phyloP scores from a whole-genome alignment of 2,888 invertebrate species.

The Deilephila porcellus region DNA sequence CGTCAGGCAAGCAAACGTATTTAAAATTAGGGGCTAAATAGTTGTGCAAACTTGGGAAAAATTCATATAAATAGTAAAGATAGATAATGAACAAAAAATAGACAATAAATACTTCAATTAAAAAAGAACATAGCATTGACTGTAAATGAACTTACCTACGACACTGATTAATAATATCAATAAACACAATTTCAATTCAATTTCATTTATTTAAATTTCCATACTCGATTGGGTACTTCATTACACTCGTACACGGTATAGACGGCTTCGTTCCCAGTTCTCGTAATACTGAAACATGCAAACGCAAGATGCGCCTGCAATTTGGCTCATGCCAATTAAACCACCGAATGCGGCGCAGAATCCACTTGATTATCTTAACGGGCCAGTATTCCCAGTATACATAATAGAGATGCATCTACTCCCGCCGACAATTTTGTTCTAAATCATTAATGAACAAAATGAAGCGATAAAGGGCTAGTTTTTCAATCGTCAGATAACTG shows the following conservation, averaged over 20 bases:
- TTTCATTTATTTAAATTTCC: too few relatives aligned
- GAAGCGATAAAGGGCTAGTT: too few relatives aligned
- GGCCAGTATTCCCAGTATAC: slow-evolving; percentile 15
- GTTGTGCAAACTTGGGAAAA: too few relatives aligned
- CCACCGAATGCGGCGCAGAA: neutral
- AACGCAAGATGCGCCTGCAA: slow-evolving; percentile 16
- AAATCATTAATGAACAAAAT: too few relatives aligned
- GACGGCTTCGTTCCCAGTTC: neutral
- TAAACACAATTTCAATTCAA: too few relatives aligned
- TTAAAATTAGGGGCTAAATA: too few relatives aligned
- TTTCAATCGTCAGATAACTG: too few relatives aligned
- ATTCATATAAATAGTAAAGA: too few relatives aligned
- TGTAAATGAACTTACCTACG: too few relatives aligned
- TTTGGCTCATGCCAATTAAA: slow-evolving; percentile 18
- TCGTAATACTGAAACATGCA: neutral
- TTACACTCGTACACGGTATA: neutral
- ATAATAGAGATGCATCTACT: neutral
- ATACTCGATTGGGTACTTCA: neutral
- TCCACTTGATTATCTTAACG: slow-evolving; percentile 21
- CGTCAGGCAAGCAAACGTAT: too few relatives aligned
- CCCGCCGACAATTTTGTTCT: neutral
- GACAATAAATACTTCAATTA: neutral
- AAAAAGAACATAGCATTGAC: too few relatives aligned
- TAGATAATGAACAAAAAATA: neutral
- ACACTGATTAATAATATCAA: too few relatives aligned